Evolutionary conservation across 2,888 invertebrate genomes (phyloP).

Genomic region (Calliphora vomitoria): DNA sequence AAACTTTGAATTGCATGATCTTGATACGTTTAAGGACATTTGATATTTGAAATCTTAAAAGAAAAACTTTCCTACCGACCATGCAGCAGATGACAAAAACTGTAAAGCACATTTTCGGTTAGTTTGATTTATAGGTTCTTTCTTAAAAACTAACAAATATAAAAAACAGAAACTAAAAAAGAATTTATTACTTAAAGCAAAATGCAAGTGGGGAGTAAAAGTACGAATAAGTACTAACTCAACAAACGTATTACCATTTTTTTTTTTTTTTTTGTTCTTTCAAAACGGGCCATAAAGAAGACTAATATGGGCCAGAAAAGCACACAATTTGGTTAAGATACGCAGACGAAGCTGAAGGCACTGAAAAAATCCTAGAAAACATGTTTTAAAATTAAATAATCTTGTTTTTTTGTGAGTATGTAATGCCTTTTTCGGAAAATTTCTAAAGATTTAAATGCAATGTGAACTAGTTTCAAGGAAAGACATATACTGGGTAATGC

Average conservation of each 20-base stretch:
- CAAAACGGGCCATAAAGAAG: not conserved
- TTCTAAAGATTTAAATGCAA: conserved; percentile 39
- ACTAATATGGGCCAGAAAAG: conserved; percentile 23
- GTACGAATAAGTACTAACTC: not conserved
- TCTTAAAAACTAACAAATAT: conserved; percentile 15
- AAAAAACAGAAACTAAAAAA: not conserved
- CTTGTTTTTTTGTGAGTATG: conserved; percentile 2
- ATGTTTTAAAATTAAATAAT: conserved; percentile 54
- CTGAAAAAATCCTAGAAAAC: conserved; percentile 19
- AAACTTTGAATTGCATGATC: no score
- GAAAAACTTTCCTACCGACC: conserved; percentile 44
- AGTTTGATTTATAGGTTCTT: conserved; percentile 59
- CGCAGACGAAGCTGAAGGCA: not conserved
- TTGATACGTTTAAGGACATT: no score
- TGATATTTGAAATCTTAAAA: not conserved
- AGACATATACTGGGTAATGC: not conserved
- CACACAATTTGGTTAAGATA: conserved; percentile 15
- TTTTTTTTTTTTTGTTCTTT: not conserved
- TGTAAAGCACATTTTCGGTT: not conserved
- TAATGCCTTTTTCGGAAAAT: not conserved
- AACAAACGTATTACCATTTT: conserved; percentile 14
- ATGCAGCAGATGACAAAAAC: not conserved
- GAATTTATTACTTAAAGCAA: conserved; percentile 26
- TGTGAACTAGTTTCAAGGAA: conserved; percentile 29
- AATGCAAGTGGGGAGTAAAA: not conserved